phyloP scores from a whole-genome alignment of 2,797 vertebrate species.

The Prionace glauca region DNA sequence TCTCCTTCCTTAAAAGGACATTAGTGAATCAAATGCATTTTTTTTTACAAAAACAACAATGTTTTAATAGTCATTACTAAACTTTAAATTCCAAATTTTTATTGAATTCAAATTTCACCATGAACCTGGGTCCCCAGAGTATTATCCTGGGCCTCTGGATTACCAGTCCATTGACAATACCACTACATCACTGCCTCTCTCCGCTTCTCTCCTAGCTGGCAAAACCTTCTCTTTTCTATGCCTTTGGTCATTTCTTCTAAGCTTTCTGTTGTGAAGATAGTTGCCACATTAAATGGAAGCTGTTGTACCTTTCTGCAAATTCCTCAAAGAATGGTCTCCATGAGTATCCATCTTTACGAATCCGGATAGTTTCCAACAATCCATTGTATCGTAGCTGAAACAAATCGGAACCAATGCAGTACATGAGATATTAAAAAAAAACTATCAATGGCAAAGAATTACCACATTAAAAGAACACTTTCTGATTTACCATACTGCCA shows the following conservation, averaged over 20 bases:
- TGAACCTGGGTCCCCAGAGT: too few species aligned
- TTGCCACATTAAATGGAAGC: not conserved
- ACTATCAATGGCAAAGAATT: not conserved
- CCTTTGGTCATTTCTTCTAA: not conserved
- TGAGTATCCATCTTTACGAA: constrained; percentile 63
- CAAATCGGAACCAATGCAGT: constrained; percentile 27
- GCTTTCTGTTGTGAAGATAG: not conserved
- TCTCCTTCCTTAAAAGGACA: too few species aligned
- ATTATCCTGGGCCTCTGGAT: too few species aligned
- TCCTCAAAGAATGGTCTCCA: constrained; percentile 65
- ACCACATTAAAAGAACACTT: not conserved
- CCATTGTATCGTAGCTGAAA: constrained; percentile 63
- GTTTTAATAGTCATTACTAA: too few species aligned
- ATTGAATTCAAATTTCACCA: too few species aligned
- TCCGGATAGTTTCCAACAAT: constrained; percentile 63
- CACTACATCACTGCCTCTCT: not conserved
- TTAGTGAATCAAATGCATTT: too few species aligned
- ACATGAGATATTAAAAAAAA: not conserved
- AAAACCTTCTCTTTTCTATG: not conserved
- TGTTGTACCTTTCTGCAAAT: constrained; percentile 57
- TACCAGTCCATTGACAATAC: too few species aligned
- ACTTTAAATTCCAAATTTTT: too few species aligned
- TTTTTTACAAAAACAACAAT: too few species aligned
- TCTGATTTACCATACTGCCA: not conserved
- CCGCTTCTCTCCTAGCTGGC: not conserved